These are phyloP conservation scores for Zelleria hepariella DNA, from an alignment of 2,888 invertebrate species.

Conservation along the genomic window DNA sequence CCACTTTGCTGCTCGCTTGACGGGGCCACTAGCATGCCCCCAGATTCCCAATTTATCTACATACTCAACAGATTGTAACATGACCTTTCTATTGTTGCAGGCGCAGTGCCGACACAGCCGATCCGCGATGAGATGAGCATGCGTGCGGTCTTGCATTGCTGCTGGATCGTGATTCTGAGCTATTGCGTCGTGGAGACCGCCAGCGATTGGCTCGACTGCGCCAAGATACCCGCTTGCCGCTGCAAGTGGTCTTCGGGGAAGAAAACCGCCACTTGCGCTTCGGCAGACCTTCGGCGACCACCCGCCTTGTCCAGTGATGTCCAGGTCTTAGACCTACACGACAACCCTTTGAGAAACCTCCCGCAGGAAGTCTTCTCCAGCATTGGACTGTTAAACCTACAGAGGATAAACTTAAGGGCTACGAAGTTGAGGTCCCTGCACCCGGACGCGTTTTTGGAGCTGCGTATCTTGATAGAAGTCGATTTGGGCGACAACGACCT, in stretches of 20 bases:
- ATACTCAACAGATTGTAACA: background rate
- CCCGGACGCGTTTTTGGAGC: conserved; percentile 87
- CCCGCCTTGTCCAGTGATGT: conserved; percentile 74
- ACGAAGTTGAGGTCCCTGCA: conserved; percentile 83
- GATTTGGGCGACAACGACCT: conserved; percentile 89
- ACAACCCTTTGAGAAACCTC: conserved; percentile 82
- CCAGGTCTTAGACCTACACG: conserved; percentile 84
- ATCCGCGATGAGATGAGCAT: conserved; percentile 71
- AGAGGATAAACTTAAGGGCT: conserved; percentile 84
- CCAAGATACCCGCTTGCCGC: conserved; percentile 84
- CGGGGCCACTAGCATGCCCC: too few species aligned
- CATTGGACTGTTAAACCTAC: conserved; percentile 85
- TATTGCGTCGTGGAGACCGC: conserved; percentile 65
- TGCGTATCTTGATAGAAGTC: conserved; percentile 88
- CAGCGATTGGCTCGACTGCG: conserved; percentile 90
- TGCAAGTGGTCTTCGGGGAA: conserved; percentile 96
- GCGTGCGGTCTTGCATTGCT: conserved; percentile 70
- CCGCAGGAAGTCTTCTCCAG: conserved; percentile 84
- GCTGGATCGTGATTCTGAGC: conserved; percentile 66
- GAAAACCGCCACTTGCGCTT: conserved; percentile 88
- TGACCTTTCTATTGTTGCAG: conserved; percentile 49
- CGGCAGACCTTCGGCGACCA: conserved; percentile 83
- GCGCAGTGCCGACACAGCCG: conserved; percentile 46
- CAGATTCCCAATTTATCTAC: too few species aligned
- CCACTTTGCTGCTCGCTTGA: too few species aligned